Conservation (phyloP, 1,140 invertebrate species). For the Lordiphosa collinella region DNA sequence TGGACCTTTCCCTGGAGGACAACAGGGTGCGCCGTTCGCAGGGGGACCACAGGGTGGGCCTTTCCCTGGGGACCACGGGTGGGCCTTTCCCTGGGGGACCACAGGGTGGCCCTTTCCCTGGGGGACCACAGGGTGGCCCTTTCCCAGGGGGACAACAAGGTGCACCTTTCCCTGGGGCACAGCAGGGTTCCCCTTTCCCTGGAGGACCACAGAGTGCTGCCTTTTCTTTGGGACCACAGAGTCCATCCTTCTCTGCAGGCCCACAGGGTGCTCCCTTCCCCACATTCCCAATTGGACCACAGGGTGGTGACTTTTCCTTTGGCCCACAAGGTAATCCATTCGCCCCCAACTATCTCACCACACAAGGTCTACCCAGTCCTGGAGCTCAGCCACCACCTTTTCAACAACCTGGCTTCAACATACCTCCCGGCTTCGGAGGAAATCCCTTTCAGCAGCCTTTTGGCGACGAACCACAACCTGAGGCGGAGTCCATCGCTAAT, state of each 20-base stretch:
- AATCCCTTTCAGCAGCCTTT: constrained; percentile 47
- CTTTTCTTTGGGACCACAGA: neutral
- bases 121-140: neutral
- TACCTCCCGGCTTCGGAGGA: constrained; percentile 38
- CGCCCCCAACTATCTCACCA: constrained; percentile 44
- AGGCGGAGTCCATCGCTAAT: neutral
- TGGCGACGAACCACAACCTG: constrained; percentile 35
- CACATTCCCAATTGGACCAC: neutral
- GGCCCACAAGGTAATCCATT: neutral
- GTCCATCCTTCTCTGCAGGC: no score
- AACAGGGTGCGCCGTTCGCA: neutral
- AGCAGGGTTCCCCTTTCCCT: neutral
- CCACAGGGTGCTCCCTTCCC: constrained; percentile 2
- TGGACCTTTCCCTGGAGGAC: neutral
- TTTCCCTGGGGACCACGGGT: neutral
- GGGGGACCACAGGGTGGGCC: neutral
- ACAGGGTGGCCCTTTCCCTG: neutral
- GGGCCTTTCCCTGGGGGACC: neutral
- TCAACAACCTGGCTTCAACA: constrained; percentile 37
- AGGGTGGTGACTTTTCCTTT: constrained; percentile 1
- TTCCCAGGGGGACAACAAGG: neutral
- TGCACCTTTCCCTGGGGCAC: neutral
- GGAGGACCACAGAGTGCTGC: neutral
- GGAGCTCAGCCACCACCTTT: constrained; percentile 24
- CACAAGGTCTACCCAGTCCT: constrained; percentile 37